Percentiles rank a stretch among this genome's conserved stretches.
Conservation (phyloP, 2,888 invertebrate genomes). For the Fissipunctia ypsillon region DNA sequence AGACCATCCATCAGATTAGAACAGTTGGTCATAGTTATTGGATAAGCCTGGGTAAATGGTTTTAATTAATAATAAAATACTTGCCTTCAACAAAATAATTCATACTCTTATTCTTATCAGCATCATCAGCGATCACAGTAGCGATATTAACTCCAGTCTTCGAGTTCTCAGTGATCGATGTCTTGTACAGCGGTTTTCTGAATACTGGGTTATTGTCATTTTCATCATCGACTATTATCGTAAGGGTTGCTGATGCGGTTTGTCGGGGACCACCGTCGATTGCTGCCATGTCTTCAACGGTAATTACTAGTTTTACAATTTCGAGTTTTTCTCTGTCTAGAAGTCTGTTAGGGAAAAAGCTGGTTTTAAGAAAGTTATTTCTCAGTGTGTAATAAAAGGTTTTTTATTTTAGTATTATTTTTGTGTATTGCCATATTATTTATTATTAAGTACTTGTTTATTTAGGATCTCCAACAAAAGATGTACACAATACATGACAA, state of each 20-base stretch:
- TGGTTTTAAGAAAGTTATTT: neutral
- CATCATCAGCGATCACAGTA: constrained; percentile 95
- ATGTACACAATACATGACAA: too few species aligned
- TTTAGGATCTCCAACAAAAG: too few species aligned
- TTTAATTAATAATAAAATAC: too few species aligned
- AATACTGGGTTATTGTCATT: constrained; percentile 98
- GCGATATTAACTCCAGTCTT: constrained; percentile 95
- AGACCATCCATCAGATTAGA: too few species aligned
- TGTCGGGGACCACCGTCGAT: constrained; percentile 92
- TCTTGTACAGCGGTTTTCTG: constrained; percentile 94
- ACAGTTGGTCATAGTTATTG: too few species aligned
- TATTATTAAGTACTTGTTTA: too few species aligned
- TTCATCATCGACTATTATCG: constrained; percentile 94
- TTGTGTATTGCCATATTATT: neutral
- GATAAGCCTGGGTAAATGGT: too few species aligned
- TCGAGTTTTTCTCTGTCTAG: constrained; percentile 96
- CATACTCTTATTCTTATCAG: constrained; percentile 96
- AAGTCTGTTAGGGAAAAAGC: constrained; percentile 80
- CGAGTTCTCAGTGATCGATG: constrained; percentile 96
- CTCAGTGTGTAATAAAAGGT: neutral
- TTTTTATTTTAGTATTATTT: neutral
- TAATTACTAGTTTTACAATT: constrained; percentile 93
- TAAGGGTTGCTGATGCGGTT: constrained; percentile 93
- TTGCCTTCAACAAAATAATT: constrained; percentile 94
- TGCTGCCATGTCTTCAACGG: constrained; percentile 96